Conservation (phyloP, 2,113 vertebrate genomes). For the Edolisoma coerulescens region DNA sequence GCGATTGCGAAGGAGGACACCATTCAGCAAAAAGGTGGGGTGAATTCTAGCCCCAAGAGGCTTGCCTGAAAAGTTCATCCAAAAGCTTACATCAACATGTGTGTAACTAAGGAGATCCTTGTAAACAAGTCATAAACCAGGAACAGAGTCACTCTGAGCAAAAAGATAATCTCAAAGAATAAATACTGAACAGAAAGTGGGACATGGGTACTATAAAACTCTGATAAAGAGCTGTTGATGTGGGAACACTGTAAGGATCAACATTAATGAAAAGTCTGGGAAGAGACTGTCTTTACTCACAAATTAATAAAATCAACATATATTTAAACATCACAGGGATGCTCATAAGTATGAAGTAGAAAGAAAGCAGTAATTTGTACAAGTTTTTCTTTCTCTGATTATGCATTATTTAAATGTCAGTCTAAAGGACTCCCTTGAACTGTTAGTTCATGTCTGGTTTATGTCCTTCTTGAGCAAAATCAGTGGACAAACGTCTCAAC, state of each 20-base stretch:
- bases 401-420: neutral
- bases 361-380: neutral
- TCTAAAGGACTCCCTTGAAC: neutral
- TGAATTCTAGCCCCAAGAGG: neutral
- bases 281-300: neutral
- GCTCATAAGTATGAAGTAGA: neutral
- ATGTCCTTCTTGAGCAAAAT: neutral
- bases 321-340: neutral
- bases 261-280: neutral
- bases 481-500: neutral
- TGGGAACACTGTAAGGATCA: neutral
- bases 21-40: slow-evolving; percentile 14
- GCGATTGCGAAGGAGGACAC: neutral
- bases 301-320: slow-evolving; percentile 1
- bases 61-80: slow-evolving; percentile 16
- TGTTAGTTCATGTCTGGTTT: neutral
- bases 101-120: slow-evolving; percentile 16
- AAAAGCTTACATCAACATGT: neutral
- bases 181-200: neutral
- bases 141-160: neutral
- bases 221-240: slow-evolving; percentile 50
- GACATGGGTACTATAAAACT: slow-evolving; percentile 2
- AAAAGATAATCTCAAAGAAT: slow-evolving; percentile 10
- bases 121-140: slow-evolving; percentile 32
- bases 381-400: neutral